Percentiles rank a stretch among this genome's conserved stretches.
Evolutionary conservation across 2,113 vertebrate genomes (phyloP).

Genomic region (Pelusios castaneus): DNA sequence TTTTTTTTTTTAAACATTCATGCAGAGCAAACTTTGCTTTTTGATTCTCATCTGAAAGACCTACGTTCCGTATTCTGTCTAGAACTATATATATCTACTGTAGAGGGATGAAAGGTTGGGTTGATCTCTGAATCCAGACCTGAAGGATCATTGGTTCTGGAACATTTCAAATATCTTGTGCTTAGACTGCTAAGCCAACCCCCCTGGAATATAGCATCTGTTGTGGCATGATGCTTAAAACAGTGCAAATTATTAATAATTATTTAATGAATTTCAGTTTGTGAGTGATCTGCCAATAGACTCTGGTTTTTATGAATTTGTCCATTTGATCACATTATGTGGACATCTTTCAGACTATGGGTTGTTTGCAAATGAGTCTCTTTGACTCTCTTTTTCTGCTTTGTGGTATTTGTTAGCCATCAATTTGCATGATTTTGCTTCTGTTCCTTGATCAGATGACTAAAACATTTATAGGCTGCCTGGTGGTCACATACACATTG

Average conservation of each 20-base stretch:
- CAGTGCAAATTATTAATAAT: conserved; percentile 20
- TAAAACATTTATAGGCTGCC: not conserved
- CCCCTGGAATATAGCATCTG: not conserved
- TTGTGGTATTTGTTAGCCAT: conserved; percentile 3
- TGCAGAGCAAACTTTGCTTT: not conserved
- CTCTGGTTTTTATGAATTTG: conserved; percentile 5
- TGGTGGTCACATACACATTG: not conserved
- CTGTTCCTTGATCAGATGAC: not conserved
- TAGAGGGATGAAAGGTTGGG: not conserved
- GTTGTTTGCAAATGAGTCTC: conserved; percentile 35
- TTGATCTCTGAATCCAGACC: conserved; percentile 2
- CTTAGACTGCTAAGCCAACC: not conserved
- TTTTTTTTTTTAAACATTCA: too few relatives aligned
- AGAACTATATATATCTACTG: not conserved
- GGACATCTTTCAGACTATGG: not conserved
- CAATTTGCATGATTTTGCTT: not conserved
- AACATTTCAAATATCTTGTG: not conserved
- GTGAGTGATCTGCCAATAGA: conserved; percentile 32
- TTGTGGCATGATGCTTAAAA: not conserved
- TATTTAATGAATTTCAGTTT: conserved; percentile 32
- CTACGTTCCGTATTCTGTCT: not conserved
- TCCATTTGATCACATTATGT: not conserved
- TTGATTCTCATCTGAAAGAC: not conserved
- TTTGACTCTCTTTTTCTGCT: not conserved
- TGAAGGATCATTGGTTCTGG: not conserved